Evolutionary conservation across 2,888 invertebrate species (phyloP).

Genomic region (Hydriomena furcata): DNA sequence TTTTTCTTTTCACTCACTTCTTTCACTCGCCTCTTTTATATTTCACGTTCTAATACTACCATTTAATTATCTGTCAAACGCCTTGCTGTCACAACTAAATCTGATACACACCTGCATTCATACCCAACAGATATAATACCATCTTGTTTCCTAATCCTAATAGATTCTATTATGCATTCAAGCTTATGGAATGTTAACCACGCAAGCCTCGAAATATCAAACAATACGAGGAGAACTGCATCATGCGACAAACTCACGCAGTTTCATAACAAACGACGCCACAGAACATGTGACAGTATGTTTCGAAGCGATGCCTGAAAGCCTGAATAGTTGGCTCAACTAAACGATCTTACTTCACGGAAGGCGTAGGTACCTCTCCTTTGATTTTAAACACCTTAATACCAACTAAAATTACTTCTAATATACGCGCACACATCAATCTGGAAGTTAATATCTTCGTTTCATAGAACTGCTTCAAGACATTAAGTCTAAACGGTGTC

Average conservation of each 20-base stretch:
- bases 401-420: too few species aligned
- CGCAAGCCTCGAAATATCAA: constrained; percentile 5
- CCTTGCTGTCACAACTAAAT: too few species aligned
- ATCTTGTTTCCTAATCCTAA: too few species aligned
- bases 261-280: constrained; percentile 17
- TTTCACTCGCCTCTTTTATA: too few species aligned
- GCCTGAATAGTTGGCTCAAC: constrained; percentile 12
- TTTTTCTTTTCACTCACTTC: too few species aligned
- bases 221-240: constrained; percentile 17
- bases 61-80: too few species aligned
- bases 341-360: not conserved
- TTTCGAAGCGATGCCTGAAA: constrained; percentile 11
- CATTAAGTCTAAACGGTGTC: not conserved
- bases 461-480: not conserved
- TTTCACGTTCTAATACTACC: too few species aligned
- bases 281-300: constrained; percentile 5
- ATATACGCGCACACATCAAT: not conserved
- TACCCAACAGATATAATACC: too few species aligned
- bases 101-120: too few species aligned
- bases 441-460: not conserved
- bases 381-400: not conserved
- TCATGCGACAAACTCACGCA: constrained; percentile 14
- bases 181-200: constrained; percentile 3
- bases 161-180: too few species aligned
- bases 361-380: not conserved